phyloP scores from a whole-genome alignment of 2,888 invertebrate species.

The Lithophane ornitopus region DNA sequence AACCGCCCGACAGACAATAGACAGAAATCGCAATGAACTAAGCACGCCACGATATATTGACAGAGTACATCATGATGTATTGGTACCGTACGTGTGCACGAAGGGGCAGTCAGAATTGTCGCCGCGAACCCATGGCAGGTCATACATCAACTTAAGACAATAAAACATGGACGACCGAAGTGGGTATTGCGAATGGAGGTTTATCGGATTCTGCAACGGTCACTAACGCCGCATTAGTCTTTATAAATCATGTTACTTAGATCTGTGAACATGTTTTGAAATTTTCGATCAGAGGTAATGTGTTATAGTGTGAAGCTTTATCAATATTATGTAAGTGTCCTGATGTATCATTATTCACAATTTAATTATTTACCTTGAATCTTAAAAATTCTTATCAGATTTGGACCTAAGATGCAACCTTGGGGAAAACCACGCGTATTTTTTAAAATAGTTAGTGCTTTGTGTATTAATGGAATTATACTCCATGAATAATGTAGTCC shows the following conservation, averaged over 20 bases:
- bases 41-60: constrained; percentile 53
- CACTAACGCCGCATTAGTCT: constrained; percentile 60
- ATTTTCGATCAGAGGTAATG: constrained; percentile 16
- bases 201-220: constrained; percentile 59
- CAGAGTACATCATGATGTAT: constrained; percentile 59
- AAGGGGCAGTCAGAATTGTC: constrained; percentile 65
- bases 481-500: neutral
- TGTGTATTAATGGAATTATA: neutral
- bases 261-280: constrained; percentile 33
- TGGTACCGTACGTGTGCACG: constrained; percentile 55
- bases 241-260: constrained; percentile 59
- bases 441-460: neutral
- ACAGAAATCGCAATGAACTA: constrained; percentile 61
- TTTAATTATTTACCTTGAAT: neutral
- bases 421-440: neutral
- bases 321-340: neutral
- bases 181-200: constrained; percentile 59
- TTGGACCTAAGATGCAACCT: neutral
- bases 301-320: constrained; percentile 5
- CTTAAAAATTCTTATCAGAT: neutral
- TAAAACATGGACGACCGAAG: constrained; percentile 63
- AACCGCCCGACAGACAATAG: constrained; percentile 30
- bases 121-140: constrained; percentile 56
- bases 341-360: neutral
- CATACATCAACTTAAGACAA: constrained; percentile 68